phyloP scores from a whole-genome alignment of 2,113 vertebrate species.

The Chlorodrepanis virens region DNA sequence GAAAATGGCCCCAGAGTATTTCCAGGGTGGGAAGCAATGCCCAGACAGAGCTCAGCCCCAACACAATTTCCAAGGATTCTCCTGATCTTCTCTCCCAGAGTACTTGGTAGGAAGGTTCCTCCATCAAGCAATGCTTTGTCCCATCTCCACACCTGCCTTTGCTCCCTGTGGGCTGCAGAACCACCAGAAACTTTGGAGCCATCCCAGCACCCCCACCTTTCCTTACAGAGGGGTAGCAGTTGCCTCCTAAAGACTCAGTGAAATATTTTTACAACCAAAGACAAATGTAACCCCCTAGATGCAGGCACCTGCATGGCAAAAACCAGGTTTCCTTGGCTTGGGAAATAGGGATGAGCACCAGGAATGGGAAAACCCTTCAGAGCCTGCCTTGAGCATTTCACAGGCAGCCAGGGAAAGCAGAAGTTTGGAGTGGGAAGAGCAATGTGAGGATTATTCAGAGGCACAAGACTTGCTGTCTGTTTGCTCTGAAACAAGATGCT shows the following conservation, averaged over 20 bases:
- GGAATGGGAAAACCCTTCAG: not conserved
- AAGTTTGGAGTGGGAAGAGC: not conserved
- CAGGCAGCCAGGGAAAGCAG: not conserved
- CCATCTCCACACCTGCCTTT: not conserved
- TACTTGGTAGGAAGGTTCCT: not conserved
- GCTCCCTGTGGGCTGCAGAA: not conserved
- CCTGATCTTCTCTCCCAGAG: not conserved
- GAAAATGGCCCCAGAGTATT: accelerated
- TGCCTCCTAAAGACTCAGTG: not conserved
- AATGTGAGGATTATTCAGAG: not conserved
- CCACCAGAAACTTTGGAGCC: not conserved
- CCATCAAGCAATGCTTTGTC: not conserved
- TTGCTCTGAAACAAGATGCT: not conserved
- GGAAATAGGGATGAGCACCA: accelerated
- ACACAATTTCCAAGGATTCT: not conserved
- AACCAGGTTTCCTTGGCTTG: not conserved
- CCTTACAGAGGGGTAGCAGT: not conserved
- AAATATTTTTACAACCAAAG: not conserved
- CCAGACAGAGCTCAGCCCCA: accelerated
- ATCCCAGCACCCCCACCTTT: not conserved
- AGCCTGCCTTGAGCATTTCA: not conserved
- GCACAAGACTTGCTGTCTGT: not conserved
- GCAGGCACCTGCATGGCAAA: not conserved
- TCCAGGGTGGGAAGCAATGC: not conserved
- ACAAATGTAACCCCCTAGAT: not conserved